Evolutionary conservation across 2,888 invertebrate genomes (phyloP).

Genomic region (Dasypogon diadema): DNA sequence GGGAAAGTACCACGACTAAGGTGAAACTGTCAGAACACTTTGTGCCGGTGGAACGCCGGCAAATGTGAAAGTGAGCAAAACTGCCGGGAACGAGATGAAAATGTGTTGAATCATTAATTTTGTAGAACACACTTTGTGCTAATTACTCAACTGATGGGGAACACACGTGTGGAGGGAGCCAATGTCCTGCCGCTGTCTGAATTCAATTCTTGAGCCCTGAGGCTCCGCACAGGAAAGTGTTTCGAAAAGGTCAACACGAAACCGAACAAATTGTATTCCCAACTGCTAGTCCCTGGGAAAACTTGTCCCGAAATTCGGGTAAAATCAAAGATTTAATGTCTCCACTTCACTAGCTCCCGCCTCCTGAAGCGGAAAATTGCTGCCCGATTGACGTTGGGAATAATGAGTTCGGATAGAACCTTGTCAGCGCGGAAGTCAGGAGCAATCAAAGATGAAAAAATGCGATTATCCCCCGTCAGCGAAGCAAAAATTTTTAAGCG

Average conservation of each 20-base stretch:
- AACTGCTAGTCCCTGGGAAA: not conserved
- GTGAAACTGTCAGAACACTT: slow-evolving; percentile 25
- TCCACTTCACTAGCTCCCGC: slow-evolving; percentile 52
- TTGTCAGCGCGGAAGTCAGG: slow-evolving; percentile 52
- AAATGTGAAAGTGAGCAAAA: slow-evolving; percentile 36
- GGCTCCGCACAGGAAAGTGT: not conserved
- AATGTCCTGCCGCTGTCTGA: not conserved
- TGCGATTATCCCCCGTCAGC: slow-evolving; percentile 46
- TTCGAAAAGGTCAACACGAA: not conserved
- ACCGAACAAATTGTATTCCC: not conserved
- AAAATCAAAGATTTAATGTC: slow-evolving; percentile 52
- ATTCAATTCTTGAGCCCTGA: not conserved
- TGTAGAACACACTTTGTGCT: slow-evolving; percentile 37
- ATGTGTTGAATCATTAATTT: slow-evolving; percentile 47
- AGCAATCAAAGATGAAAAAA: slow-evolving; percentile 52
- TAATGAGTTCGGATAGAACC: slow-evolving; percentile 52
- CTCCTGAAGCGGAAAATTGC: slow-evolving; percentile 53
- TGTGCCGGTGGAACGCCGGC: slow-evolving; percentile 6
- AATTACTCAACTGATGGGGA: slow-evolving; percentile 23
- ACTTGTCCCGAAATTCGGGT: slow-evolving; percentile 31
- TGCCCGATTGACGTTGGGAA: slow-evolving; percentile 53
- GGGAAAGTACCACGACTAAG: slow-evolving; percentile 18
- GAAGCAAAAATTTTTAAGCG: slow-evolving; percentile 27
- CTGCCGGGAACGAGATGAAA: slow-evolving; percentile 27
- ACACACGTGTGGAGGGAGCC: not conserved